phyloP scores from a whole-genome alignment of 2,888 invertebrate species.

The Tachina grossa region DNA sequence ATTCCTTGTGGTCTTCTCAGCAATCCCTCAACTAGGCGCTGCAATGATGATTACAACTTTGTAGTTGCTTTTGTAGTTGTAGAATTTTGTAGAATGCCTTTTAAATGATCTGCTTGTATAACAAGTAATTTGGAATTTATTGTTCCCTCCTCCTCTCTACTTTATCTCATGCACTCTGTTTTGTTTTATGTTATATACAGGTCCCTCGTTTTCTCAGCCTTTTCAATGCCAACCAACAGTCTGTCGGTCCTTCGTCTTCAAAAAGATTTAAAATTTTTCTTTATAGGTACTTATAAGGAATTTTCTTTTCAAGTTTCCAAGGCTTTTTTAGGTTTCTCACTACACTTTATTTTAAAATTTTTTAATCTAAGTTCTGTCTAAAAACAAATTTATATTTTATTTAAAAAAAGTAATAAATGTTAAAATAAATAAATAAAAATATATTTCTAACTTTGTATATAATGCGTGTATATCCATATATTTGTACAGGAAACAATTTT shows the following conservation, averaged over 20 bases:
- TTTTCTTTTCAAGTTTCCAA: conserved; percentile 23
- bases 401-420: not conserved
- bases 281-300: conserved; percentile 25
- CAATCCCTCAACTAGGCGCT: conserved; percentile 48
- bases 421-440: not conserved
- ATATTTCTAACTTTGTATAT: not conserved
- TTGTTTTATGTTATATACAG: conserved; percentile 38
- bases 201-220: conserved; percentile 34
- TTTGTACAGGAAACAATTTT: conserved; percentile 52
- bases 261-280: conserved; percentile 26
- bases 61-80: conserved; percentile 34
- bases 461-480: not conserved
- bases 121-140: conserved; percentile 69
- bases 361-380: not conserved
- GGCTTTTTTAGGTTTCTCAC: conserved; percentile 13
- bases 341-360: conserved; percentile 1
- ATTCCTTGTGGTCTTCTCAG: conserved; percentile 46
- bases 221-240: conserved; percentile 60
- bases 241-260: conserved; percentile 36
- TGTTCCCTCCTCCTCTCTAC: conserved; percentile 41
- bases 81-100: conserved; percentile 61
- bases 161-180: conserved; percentile 31
- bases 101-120: conserved; percentile 64
- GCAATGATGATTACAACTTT: conserved; percentile 45
- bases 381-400: conserved; percentile 12